A percentile compares a stretch with the other conserved stretches of the same genome.
phyloP scores from a whole-genome alignment of 2,888 invertebrate species.

The Rhopalosiphum nymphaeae region DNA sequence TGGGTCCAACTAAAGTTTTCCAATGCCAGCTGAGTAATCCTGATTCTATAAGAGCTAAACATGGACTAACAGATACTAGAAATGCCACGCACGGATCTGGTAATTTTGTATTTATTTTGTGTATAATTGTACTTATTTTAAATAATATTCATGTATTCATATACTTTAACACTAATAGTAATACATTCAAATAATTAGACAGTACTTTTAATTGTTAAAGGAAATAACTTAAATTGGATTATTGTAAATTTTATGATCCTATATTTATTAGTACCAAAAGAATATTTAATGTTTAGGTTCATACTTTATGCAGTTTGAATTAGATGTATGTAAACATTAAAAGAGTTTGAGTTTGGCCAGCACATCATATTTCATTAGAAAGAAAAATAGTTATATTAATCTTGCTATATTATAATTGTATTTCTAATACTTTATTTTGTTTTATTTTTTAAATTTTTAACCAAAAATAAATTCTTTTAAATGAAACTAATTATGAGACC shows the following conservation, averaged over 20 bases:
- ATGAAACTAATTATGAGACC: too few relatives aligned
- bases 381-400: too few relatives aligned
- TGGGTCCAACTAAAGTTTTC: slow-evolving; percentile 92
- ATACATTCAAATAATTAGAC: not conserved
- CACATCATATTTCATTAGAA: too few relatives aligned
- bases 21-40: slow-evolving; percentile 85
- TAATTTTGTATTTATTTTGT: slow-evolving; percentile 68
- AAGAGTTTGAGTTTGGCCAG: too few relatives aligned
- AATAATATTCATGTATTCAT: not conserved
- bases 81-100: slow-evolving; percentile 96
- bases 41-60: slow-evolving; percentile 82
- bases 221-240: not conserved
- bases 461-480: too few relatives aligned
- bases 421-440: too few relatives aligned
- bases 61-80: slow-evolving; percentile 93
- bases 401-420: too few relatives aligned
- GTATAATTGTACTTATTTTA: not conserved
- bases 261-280: not conserved
- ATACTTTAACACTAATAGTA: not conserved
- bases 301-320: not conserved
- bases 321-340: too few relatives aligned
- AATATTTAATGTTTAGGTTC: not conserved
- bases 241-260: not conserved
- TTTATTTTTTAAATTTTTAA: too few relatives aligned
- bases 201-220: not conserved